These are phyloP conservation scores for Siniperca obscura DNA, from an alignment of 2,797 vertebrate species.

Conservation along the genomic window DNA sequence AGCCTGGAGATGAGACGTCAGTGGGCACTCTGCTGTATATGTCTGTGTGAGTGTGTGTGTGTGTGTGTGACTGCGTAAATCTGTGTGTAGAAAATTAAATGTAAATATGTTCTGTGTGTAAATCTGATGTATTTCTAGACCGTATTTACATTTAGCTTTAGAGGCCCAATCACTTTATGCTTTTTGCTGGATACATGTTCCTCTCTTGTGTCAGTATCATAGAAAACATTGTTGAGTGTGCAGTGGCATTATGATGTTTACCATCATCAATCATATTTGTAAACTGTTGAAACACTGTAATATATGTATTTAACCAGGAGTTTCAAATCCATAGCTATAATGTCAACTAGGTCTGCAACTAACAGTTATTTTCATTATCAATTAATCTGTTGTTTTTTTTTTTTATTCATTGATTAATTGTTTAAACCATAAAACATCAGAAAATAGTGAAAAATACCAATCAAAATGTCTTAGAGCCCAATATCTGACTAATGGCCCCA, in stretches of 20 bases:
- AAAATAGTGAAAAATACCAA: not conserved
- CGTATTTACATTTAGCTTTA: slow-evolving; percentile 56
- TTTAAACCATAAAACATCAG: not conserved
- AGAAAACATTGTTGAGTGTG: not conserved
- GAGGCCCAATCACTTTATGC: not conserved
- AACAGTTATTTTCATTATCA: not conserved
- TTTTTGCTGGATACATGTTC: slow-evolving; percentile 6
- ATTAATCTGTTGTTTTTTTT: not conserved
- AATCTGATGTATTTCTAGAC: slow-evolving; percentile 57
- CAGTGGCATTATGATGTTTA: slow-evolving; percentile 28
- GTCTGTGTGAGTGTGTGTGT: slow-evolving; percentile 26
- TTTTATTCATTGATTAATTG: not conserved
- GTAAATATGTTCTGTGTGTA: slow-evolving; percentile 62
- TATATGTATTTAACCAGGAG: not conserved
- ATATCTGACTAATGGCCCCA: not conserved
- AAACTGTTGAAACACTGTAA: slow-evolving; percentile 26
- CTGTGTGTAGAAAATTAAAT: slow-evolving; percentile 63
- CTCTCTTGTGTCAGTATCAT: slow-evolving; percentile 27
- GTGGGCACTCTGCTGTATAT: slow-evolving; percentile 52
- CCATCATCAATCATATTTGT: slow-evolving; percentile 13
- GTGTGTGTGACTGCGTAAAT: slow-evolving; percentile 13
- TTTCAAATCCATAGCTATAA: not conserved
- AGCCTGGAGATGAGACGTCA: slow-evolving; percentile 73
- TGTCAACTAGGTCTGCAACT: not conserved
- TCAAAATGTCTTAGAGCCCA: not conserved